Evolutionary conservation across 2,888 invertebrate species (phyloP).

Genomic region (Xestia sexstrigata): DNA sequence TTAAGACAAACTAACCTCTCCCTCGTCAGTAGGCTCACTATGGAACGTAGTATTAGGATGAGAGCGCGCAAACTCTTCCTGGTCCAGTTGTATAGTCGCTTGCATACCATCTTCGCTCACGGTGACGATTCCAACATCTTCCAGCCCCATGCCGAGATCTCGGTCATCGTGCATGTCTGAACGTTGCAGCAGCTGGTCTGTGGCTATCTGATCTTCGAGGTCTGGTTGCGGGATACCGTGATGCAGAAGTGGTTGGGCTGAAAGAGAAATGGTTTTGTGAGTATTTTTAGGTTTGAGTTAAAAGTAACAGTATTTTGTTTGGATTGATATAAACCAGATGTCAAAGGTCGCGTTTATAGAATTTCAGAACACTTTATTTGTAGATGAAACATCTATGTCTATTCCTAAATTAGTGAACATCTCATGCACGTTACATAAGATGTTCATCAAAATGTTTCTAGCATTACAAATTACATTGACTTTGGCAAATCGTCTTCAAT

Average conservation of each 20-base stretch:
- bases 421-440: background rate
- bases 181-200: conserved; percentile 78
- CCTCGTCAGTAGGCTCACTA: conserved; percentile 85
- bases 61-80: conserved; percentile 88
- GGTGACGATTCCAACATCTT: conserved; percentile 86
- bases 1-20: conserved; percentile 68
- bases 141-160: conserved; percentile 81
- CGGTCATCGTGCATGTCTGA: conserved; percentile 72
- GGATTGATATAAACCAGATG: background rate
- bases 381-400: background rate
- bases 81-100: conserved; percentile 82
- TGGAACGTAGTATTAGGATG: conserved; percentile 90
- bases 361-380: background rate
- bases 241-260: conserved; percentile 82
- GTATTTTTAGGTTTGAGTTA: background rate
- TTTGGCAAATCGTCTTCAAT: background rate
- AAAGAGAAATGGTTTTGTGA: conserved; percentile 11
- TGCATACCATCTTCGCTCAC: conserved; percentile 84
- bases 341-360: background rate
- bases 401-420: background rate
- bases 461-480: background rate
- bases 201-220: conserved; percentile 86
- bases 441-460: background rate
- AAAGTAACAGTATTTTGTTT: background rate
- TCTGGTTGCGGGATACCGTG: conserved; percentile 83